Evolutionary conservation across 2,113 vertebrate genomes (phyloP).

Genomic region (Tragelaphus buxtoni): DNA sequence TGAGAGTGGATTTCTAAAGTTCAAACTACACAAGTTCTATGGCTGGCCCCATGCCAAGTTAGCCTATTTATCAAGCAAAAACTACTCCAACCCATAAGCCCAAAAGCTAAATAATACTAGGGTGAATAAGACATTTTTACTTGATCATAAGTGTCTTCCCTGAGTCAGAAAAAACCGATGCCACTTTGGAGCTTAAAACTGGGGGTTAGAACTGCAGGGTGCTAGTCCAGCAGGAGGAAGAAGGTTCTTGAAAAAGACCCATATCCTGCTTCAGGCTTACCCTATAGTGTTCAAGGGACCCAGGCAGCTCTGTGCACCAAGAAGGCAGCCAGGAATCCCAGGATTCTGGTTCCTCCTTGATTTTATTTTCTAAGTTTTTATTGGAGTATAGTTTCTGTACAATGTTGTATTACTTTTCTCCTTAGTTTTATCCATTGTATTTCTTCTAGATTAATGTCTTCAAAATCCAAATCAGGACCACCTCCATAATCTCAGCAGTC

Average conservation of each 20-base stretch:
- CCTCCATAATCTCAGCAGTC: not conserved
- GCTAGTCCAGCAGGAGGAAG: slow-evolving; percentile 73
- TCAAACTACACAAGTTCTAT: slow-evolving; percentile 65
- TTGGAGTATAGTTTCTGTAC: not conserved
- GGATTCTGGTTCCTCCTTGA: not conserved
- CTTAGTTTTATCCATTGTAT: not conserved
- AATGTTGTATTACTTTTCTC: not conserved
- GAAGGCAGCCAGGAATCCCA: not conserved
- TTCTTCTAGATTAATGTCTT: not conserved
- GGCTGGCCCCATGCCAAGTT: slow-evolving; percentile 70
- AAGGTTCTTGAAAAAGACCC: slow-evolving; percentile 72
- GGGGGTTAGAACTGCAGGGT: slow-evolving; percentile 66
- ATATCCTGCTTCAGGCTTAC: slow-evolving; percentile 7
- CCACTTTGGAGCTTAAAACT: slow-evolving; percentile 56
- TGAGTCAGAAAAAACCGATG: slow-evolving; percentile 19
- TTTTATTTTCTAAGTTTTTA: not conserved
- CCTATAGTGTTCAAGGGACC: not conserved
- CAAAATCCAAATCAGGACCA: not conserved
- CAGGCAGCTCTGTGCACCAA: slow-evolving; percentile 30
- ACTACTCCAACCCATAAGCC: slow-evolving; percentile 57
- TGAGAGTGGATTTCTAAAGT: slow-evolving; percentile 69
- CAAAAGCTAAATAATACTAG: slow-evolving; percentile 42
- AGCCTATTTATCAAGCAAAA: slow-evolving; percentile 72
- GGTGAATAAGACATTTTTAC: slow-evolving; percentile 57
- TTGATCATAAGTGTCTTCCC: slow-evolving; percentile 52